Base-by-base conservation (phyloP, 2,888 invertebrate genomes). In the Ditylenchus weischeri region DNA sequence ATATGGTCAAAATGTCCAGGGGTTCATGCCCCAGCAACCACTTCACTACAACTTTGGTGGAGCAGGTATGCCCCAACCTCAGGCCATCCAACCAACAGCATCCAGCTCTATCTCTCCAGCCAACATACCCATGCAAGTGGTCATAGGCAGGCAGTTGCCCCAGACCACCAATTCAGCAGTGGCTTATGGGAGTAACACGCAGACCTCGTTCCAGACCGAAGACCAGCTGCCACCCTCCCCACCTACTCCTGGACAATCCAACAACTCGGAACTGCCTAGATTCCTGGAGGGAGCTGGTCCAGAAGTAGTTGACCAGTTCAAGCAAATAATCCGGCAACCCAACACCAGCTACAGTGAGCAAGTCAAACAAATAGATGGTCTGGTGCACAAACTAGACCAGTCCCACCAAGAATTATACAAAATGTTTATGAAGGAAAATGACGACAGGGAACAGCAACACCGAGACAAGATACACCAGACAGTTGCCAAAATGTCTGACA, bases 351-450 rank as follows among this genome's bases (percentile, higher is more conserved):
- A 74, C 62, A 65, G 49, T 11, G 68, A 72, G 29, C 76, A 74
- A 63, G 68, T 76, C 21, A 69, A 68, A 50, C 63, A 70, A n/a
- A 58, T 74, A 47, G 75, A 75, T 15, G 59, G 66, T 29, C 47
- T 74, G 35, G 75, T 74, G 23, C 19, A 38, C 13, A 43, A 62
- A 48, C 60, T 74, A 51, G 74, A 74, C 43, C 63, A 64, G 36
- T 29, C 58, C 18, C 66, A 72, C 57, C 75, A 74, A 59, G 43
- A 23, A 48, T 61, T 70, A 11, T 74, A 77, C 64, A 57, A 65
- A 21, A 50, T 77, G 51, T 74, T 76, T 59, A 76, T 76, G 67
- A 50, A 58, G 19, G 68, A 72, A 51, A 71, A 74, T 23, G 75
- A 75, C 60, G 51, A 73, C 57, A 63, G 65, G 11, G 69, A 75